Base-by-base conservation (phyloP, 2,888 invertebrate species). In the Diplolepis rosae region DNA sequence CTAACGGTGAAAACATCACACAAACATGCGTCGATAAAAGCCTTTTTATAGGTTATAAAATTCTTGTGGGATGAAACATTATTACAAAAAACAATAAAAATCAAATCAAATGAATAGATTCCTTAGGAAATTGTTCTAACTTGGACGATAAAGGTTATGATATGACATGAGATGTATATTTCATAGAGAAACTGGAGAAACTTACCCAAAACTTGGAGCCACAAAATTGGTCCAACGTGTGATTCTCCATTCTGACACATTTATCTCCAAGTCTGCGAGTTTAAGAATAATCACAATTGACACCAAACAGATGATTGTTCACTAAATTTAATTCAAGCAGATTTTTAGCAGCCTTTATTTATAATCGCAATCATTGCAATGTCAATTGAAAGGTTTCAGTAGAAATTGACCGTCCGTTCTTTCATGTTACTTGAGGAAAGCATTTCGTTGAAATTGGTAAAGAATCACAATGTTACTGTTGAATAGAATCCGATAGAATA, bases 151-250 rank as follows among this genome's bases (percentile, higher is more conserved):
- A 22, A 48, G 9, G 48, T 7, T 7, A 32, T 22, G 1, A 42
- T 6, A n/a, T 15, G n/a, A 42, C 6, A 13, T 32, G 32, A 42
- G n/a, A 22, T 48, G 11, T 11, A 4, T 22, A 22, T 48, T 18
- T 7, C 11, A 48, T 2, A 9, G 4, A 22, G 11, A 48, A 7
- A 2, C 18, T 48, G 22, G 18, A 11, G 48, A 48, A 80, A 90
- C 93, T 94, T 91, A 95, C 95, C 95, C 95, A 95, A 91, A 95
- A 95, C 88, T 89, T 89, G 70, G 93, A 92, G 80, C 95, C 95
- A 88, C 95, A 95, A 90, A 94, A 95, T 81, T 91, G 90, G 89
- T 95, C 94, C 91, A 95, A 92, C 82, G 92, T 90, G 86, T 92
- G 91, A 88, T 90, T 85, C 83, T 89, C 90, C 90, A 90, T 91